Percentiles rank a stretch among this genome's conserved stretches.
Evolutionary conservation across 2,113 vertebrate genomes (phyloP).

Genomic region (Indicator indicator): DNA sequence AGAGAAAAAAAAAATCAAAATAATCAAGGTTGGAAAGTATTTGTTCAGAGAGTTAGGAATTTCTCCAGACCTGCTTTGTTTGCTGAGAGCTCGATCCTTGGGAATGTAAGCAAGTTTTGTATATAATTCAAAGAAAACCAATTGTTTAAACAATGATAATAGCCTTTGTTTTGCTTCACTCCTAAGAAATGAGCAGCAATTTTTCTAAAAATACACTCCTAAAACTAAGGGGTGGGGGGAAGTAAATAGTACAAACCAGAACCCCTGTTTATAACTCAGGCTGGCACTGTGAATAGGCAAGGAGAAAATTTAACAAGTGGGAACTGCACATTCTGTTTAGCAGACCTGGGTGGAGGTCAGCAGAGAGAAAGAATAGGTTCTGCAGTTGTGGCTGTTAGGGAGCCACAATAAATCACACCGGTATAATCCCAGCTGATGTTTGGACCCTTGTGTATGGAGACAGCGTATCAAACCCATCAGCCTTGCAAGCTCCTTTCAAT

Average conservation of each 20-base stretch:
- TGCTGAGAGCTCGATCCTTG: slow-evolving; percentile 62
- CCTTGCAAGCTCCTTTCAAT: slow-evolving; percentile 21
- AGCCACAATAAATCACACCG: slow-evolving; percentile 35
- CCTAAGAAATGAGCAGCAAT: slow-evolving; percentile 33
- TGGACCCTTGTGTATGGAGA: slow-evolving; percentile 13
- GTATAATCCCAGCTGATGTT: slow-evolving; percentile 45
- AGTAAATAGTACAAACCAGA: slow-evolving; percentile 56
- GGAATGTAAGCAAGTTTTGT: slow-evolving; percentile 70
- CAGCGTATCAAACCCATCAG: background rate
- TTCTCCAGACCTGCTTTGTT: slow-evolving; percentile 69
- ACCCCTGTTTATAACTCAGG: slow-evolving; percentile 57
- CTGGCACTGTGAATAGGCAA: slow-evolving; percentile 57
- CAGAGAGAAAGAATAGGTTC: slow-evolving; percentile 17
- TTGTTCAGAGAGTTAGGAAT: slow-evolving; percentile 56
- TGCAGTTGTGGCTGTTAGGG: background rate
- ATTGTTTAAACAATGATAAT: slow-evolving; percentile 71
- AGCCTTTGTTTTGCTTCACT: slow-evolving; percentile 60
- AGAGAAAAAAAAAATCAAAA: background rate
- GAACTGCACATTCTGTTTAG: slow-evolving; percentile 52
- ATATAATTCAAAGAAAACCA: slow-evolving; percentile 69
- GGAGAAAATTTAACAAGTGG: slow-evolving; percentile 47
- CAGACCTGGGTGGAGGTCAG: slow-evolving; percentile 65
- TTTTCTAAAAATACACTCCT: slow-evolving; percentile 67
- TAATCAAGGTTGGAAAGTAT: slow-evolving; percentile 39
- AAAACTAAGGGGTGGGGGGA: slow-evolving; percentile 21